Evolutionary conservation across 2,797 vertebrate species (phyloP).

Genomic region (Scolopax rusticola): DNA sequence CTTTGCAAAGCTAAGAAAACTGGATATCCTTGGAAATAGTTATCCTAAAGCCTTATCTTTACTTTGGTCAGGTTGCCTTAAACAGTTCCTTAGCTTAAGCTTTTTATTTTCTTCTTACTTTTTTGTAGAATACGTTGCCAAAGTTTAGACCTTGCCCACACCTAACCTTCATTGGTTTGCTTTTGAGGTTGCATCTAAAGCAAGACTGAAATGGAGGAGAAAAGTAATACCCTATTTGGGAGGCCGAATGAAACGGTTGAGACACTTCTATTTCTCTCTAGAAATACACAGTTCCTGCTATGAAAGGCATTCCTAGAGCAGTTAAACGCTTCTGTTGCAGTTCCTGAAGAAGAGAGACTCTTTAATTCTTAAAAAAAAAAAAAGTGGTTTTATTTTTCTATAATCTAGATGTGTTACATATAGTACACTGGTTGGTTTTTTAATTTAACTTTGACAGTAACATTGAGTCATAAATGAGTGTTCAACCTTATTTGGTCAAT

Average conservation of each 20-base stretch:
- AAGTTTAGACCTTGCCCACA: constrained; percentile 21
- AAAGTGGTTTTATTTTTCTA: constrained; percentile 39
- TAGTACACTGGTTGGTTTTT: neutral
- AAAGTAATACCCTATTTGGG: neutral
- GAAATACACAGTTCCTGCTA: constrained; percentile 4
- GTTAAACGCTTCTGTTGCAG: neutral
- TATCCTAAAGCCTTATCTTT: constrained; percentile 64
- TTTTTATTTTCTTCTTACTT: neutral
- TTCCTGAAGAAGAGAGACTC: neutral
- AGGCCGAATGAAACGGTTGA: neutral
- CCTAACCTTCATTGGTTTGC: constrained; percentile 36
- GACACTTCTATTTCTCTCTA: neutral
- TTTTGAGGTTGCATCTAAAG: constrained; percentile 25
- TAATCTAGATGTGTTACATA: neutral
- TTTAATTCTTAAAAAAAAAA: neutral
- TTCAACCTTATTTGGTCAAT: constrained; percentile 43
- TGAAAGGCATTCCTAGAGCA: constrained; percentile 33
- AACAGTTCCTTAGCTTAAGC: constrained; percentile 36
- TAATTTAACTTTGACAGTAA: neutral
- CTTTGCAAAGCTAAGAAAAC: constrained; percentile 32
- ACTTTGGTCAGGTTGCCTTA: constrained; percentile 43
- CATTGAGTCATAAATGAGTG: neutral
- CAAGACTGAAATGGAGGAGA: constrained; percentile 24
- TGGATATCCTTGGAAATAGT: constrained; percentile 30
- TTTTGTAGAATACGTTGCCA: constrained; percentile 14